Evolutionary conservation across 2,888 invertebrate genomes (phyloP).

Genomic region (Smittia aterrima): DNA sequence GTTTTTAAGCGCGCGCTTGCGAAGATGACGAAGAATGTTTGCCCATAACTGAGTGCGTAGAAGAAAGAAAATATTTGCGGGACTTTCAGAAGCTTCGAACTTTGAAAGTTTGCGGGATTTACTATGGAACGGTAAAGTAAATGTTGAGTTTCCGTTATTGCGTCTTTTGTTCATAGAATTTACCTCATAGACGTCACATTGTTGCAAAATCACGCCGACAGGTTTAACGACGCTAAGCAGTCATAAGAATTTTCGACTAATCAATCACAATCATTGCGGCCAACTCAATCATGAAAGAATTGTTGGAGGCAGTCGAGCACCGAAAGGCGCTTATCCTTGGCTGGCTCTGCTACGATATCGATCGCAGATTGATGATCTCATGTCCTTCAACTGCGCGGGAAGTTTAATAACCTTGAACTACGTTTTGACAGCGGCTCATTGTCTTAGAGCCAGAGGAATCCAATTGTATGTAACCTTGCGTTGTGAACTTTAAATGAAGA

Average conservation of each 20-base stretch:
- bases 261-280: neutral
- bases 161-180: too few relatives aligned
- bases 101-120: too few relatives aligned
- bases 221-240: too few relatives aligned
- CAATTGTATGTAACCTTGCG: neutral
- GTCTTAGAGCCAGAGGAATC: neutral
- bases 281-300: neutral
- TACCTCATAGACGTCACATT: too few relatives aligned
- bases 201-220: too few relatives aligned
- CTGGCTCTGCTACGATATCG: neutral
- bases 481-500: neutral
- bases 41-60: too few relatives aligned
- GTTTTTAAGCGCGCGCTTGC: too few relatives aligned
- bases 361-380: neutral
- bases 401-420: neutral
- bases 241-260: neutral
- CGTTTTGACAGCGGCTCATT: neutral
- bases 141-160: too few relatives aligned
- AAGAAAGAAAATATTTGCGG: too few relatives aligned
- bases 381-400: neutral
- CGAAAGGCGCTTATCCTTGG: neutral
- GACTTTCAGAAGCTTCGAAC: too few relatives aligned
- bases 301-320: neutral
- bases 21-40: too few relatives aligned
- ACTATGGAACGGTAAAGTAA: too few relatives aligned